A percentile compares a stretch with the other conserved stretches of the same genome.
phyloP scores from a whole-genome alignment of 2,113 vertebrate species.

The Tragelaphus buxtoni region DNA sequence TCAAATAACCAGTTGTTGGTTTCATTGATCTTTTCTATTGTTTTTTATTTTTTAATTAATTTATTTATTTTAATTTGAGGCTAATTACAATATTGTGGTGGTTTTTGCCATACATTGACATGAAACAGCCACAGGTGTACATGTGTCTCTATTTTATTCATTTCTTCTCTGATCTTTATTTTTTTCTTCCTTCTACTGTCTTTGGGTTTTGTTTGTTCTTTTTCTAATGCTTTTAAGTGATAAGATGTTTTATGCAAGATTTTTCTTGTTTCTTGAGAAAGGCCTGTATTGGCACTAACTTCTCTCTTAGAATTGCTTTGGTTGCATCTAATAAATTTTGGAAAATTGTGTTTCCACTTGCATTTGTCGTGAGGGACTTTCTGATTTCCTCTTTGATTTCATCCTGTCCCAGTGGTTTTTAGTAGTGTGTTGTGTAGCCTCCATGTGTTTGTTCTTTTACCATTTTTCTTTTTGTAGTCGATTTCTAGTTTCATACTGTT shows the following conservation, averaged over 20 bases:
- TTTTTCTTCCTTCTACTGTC: background rate
- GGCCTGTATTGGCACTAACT: background rate
- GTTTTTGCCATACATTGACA: background rate
- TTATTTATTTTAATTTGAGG: background rate
- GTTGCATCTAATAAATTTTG: background rate
- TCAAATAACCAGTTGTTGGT: background rate
- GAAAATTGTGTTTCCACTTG: background rate
- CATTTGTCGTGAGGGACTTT: background rate
- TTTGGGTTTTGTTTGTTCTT: background rate
- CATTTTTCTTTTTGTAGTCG: background rate
- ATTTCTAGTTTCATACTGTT: background rate
- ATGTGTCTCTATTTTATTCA: background rate
- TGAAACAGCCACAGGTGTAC: background rate
- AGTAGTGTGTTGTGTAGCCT: background rate
- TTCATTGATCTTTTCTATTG: background rate
- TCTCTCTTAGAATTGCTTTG: background rate
- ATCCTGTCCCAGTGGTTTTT: background rate
- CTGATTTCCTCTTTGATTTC: background rate
- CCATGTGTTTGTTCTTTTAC: background rate
- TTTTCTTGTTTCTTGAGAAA: background rate
- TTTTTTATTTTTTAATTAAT: background rate
- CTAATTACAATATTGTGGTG: background rate
- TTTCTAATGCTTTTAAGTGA: background rate
- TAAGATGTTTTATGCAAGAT: background rate
- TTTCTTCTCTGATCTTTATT: background rate